phyloP scores from a whole-genome alignment of 2,888 invertebrate species.

The Vesta saturnalis region DNA sequence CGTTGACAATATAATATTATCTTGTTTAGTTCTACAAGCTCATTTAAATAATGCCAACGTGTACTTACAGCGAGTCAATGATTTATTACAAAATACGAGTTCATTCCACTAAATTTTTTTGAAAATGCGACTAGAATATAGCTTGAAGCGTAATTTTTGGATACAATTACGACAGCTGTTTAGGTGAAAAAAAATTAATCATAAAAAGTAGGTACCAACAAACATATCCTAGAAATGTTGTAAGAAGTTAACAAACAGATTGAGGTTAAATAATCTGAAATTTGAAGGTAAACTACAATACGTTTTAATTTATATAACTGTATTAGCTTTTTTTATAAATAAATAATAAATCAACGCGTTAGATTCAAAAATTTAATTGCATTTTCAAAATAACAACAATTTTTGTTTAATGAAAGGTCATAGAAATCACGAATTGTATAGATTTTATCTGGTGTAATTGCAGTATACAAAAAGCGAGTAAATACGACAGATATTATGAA shows the following conservation, averaged over 20 bases:
- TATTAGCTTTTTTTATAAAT: conserved; percentile 5
- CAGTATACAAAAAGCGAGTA: conserved; percentile 31
- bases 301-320: conserved; percentile 6
- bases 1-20: too few relatives aligned
- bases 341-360: conserved; percentile 3
- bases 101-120: too few relatives aligned
- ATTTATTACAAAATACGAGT: too few relatives aligned
- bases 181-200: not conserved
- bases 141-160: too few relatives aligned
- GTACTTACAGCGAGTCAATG: too few relatives aligned
- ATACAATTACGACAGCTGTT: not conserved
- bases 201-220: not conserved
- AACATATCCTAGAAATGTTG: not conserved
- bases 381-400: conserved; percentile 26
- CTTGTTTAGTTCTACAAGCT: too few relatives aligned
- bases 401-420: conserved; percentile 28
- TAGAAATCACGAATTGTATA: conserved; percentile 32
- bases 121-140: too few relatives aligned
- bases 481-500: conserved; percentile 36
- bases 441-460: conserved; percentile 36
- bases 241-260: not conserved
- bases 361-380: conserved; percentile 5
- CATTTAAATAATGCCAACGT: too few relatives aligned
- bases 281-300: conserved; percentile 25
- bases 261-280: conserved; percentile 10